phyloP scores from a whole-genome alignment of 2,888 invertebrate species.

The Bombylius major region DNA sequence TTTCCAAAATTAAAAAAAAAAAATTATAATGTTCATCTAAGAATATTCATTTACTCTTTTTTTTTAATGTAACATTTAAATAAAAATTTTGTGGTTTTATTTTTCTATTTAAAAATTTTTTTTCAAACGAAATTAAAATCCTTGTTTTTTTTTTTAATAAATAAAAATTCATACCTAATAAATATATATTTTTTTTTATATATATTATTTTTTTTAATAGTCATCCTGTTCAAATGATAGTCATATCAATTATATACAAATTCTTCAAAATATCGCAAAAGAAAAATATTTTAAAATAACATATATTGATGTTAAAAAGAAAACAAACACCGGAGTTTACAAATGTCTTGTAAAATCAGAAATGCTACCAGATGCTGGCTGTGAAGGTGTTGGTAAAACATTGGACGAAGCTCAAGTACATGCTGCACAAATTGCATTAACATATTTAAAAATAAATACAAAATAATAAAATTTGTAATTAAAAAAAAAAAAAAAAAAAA shows the following conservation, averaged over 20 bases:
- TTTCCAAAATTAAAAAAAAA: too few species aligned
- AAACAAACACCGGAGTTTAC: conserved; percentile 61
- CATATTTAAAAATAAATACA: conserved; percentile 90
- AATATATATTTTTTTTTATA: not conserved
- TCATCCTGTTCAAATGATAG: conserved; percentile 60
- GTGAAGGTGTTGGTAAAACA: conserved; percentile 71
- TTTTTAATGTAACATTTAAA: too few species aligned
- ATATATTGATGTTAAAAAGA: conserved; percentile 88
- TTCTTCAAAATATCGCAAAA: conserved; percentile 76
- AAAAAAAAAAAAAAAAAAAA: too few species aligned
- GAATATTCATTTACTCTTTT: too few species aligned
- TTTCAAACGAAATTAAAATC: too few species aligned
- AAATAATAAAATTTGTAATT: conserved; percentile 67
- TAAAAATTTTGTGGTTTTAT: too few species aligned
- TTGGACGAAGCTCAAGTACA: conserved; percentile 75
- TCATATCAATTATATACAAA: conserved; percentile 73
- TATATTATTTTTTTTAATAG: conserved; percentile 35
- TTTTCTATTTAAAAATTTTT: too few species aligned
- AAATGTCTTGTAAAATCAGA: conserved; percentile 90
- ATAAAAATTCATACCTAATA: too few species aligned
- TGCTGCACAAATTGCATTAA: conserved; percentile 84
- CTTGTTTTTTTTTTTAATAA: too few species aligned
- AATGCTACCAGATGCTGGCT: conserved; percentile 81
- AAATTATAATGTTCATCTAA: too few species aligned
- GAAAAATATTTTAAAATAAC: conserved; percentile 90